phyloP scores from a whole-genome alignment of 2,797 vertebrate genomes.

The Pangasius macronema region DNA sequence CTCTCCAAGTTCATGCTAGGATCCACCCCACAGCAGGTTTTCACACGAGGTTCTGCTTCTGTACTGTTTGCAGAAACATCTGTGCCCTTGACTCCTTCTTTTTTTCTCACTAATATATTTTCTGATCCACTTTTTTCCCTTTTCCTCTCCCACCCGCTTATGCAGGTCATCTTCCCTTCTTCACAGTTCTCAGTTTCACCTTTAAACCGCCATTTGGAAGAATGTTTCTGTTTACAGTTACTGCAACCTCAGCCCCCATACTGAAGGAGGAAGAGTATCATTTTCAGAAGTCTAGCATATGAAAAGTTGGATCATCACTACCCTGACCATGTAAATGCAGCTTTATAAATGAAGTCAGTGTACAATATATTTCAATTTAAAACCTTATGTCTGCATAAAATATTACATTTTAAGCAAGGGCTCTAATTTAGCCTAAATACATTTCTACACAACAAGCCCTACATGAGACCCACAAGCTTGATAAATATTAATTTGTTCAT shows the following conservation, averaged over 20 bases:
- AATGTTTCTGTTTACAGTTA: slow-evolving; percentile 23
- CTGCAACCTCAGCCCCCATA: slow-evolving; percentile 10
- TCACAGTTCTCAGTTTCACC: slow-evolving; percentile 16
- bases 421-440: background rate
- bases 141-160: background rate
- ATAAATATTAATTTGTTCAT: slow-evolving; percentile 31
- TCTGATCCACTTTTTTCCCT: background rate
- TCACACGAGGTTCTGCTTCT: slow-evolving; percentile 27
- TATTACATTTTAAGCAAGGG: background rate
- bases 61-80: slow-evolving; percentile 33
- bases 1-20: slow-evolving; percentile 25
- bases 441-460: background rate
- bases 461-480: background rate
- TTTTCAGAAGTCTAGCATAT: background rate
- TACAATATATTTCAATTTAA: background rate
- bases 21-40: slow-evolving; percentile 14
- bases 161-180: background rate
- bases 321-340: background rate
- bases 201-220: slow-evolving; percentile 12
- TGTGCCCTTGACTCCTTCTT: background rate
- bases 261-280: background rate
- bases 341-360: background rate
- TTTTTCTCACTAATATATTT: background rate
- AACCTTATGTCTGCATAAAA: background rate
- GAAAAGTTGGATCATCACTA: background rate